These are phyloP conservation scores for Castor canadensis DNA, from an alignment of 2,113 vertebrate species.

Conservation along the genomic window DNA sequence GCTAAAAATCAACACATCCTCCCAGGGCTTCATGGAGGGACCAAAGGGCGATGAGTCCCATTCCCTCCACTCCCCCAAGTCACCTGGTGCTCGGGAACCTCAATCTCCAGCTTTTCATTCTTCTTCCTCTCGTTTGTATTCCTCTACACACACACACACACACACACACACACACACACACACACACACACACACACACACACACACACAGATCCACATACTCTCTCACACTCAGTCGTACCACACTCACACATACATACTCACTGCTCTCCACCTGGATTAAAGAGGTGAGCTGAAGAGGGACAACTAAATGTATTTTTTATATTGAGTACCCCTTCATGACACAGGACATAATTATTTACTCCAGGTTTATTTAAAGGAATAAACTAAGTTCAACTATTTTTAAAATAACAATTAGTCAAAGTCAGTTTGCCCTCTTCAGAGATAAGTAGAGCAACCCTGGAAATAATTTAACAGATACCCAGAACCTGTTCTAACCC, in stretches of 20 bases:
- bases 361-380: neutral
- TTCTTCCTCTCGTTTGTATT: no score
- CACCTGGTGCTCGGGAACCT: neutral
- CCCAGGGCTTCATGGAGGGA: neutral
- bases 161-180: no score
- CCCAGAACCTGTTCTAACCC: neutral
- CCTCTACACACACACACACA: neutral
- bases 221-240: neutral
- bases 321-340: neutral
- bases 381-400: neutral
- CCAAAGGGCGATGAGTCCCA: neutral
- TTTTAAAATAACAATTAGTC: neutral
- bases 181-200: neutral
- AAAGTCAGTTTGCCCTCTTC: neutral
- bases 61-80: no score
- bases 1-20: neutral
- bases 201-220: neutral
- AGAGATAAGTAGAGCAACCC: neutral
- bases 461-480: neutral
- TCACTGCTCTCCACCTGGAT: neutral
- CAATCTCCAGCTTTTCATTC: neutral
- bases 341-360: neutral
- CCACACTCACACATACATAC: neutral
- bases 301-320: neutral
- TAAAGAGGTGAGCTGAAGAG: neutral